Base-by-base conservation (phyloP, 2,797 vertebrate genomes). In the Eremophila alpestris region DNA sequence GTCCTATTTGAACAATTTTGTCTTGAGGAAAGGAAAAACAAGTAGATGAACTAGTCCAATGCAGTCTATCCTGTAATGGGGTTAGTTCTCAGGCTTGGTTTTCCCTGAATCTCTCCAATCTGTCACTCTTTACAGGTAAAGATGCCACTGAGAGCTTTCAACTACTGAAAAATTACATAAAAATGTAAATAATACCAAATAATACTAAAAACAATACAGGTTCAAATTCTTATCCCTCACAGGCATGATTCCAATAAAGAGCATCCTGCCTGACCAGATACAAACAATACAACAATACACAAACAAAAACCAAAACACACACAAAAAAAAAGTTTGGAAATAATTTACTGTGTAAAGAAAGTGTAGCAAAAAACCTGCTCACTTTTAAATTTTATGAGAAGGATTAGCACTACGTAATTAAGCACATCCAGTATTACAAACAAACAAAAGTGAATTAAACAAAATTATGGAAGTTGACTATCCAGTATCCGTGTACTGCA, bases 261-360 rank as follows among this genome's bases (percentile, higher is more conserved):
- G 2, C 24, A n/a, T 63, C 23, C 30, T 0, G 0, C 13, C 23
- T 75, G 38, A 71, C 8, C 30, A 70, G 34, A 62, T n/a, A 23
- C 19, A 65, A 75, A 22, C 12, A 60, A 22, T 51, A 22, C 7
- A 16, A 58, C 2, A 19, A 27, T 11, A 22, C 26, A n/a, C n/a
- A 41, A 62, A 27, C 23, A 16, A 55, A 55, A 34, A 12, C 6
- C 8, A 24, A 36, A 38, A 38, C 22, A 22, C 16, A 36, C 36
- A 36, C 19, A 29, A 27, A 51, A 5, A 5, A 6, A 0, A 17
- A 17, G 40, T 69, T 76, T 8, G 40, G 70, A 76, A 62, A 67
- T 69, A 2, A 5, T 19, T 16, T 70, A 16, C 29, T 62, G 30
- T 55, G 15, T 62, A 43, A 84, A 43, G 73, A 76, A 85, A 85